phyloP scores from a whole-genome alignment of 2,888 invertebrate genomes.

The Morinoia aosen region DNA sequence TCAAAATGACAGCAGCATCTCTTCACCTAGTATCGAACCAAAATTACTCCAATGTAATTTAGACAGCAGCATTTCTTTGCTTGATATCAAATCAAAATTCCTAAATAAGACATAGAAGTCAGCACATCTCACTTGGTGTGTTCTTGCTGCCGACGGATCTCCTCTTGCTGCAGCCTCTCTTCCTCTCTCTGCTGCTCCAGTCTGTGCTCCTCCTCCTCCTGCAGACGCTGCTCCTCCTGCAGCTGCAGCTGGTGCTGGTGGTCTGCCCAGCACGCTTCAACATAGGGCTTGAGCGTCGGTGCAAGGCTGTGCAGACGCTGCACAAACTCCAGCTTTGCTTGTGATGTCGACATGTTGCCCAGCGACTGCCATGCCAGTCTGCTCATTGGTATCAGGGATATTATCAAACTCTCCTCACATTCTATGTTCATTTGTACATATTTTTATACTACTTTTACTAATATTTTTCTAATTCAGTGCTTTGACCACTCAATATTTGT shows the following conservation, averaged over 20 bases:
- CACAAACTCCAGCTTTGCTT: slow-evolving; percentile 94
- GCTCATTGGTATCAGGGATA: slow-evolving; percentile 66
- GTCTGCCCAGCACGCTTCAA: slow-evolving; percentile 92
- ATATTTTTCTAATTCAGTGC: too few relatives aligned
- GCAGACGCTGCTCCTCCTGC: slow-evolving; percentile 68
- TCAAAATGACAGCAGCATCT: too few relatives aligned
- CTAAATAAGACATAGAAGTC: too few relatives aligned
- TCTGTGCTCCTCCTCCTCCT: slow-evolving; percentile 69
- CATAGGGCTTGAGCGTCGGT: slow-evolving; percentile 89
- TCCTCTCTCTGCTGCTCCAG: slow-evolving; percentile 71
- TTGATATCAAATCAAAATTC: too few relatives aligned
- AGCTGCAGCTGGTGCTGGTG: slow-evolving; percentile 83
- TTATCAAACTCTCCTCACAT: neutral
- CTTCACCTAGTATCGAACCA: too few relatives aligned
- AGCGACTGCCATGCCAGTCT: slow-evolving; percentile 92
- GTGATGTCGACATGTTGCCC: slow-evolving; percentile 86
- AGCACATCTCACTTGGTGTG: slow-evolving; percentile 68
- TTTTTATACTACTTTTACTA: too few relatives aligned
- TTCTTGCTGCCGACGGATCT: slow-evolving; percentile 67
- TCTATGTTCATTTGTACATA: too few relatives aligned
- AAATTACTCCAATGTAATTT: too few relatives aligned
- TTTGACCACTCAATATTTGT: too few relatives aligned
- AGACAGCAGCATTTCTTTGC: too few relatives aligned
- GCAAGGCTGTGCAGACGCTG: slow-evolving; percentile 88
- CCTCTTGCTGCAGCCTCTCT: slow-evolving; percentile 38